Base-by-base conservation (phyloP, 2,797 vertebrate genomes). In the Sphenodon punctatus region DNA sequence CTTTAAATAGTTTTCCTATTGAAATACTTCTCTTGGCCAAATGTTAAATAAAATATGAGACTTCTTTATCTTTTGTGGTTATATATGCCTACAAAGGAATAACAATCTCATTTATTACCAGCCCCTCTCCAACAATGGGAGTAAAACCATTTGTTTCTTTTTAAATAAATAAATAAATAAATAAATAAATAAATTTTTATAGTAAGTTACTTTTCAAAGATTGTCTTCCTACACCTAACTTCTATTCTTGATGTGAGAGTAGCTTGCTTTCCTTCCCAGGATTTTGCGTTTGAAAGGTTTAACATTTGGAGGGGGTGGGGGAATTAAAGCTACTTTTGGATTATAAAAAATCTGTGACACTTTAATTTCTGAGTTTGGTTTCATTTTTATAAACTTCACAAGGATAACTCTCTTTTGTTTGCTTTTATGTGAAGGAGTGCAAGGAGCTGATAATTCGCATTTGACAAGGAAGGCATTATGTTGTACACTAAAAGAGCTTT, bases 1-100 rank as follows among this genome's bases (percentile, higher is more conserved):
- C 91, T 91, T 60, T 70, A 91, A 80, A 73, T 89, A 92, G 84
- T 89, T 89, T 87, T 89, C 86, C 89, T 80, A 84, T 93, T 93
- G 88, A 90, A 93, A 94, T 88, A 76, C 64, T 85, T 88, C 85
- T 91, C 92, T 92, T 94, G 93, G 94, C 94, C 95, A 95, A 95
- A 95, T 94, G 94, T 78, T 92, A 94, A 96, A 94, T 93, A 96
- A 96, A 96, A 95, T 67, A 66, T 79, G 91, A 91, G 85, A 93
- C 94, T 92, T 93, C 80, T 84, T 91, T 48, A 3, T 91, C 92
- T 90, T 94, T 87, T 84, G 92, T 94, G 63, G 88, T 94, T 90
- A 93, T 92, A 72, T 92, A 88, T 51, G 77, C 90, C 93, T 75
- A 92, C 93, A 89, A 89, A 79, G 75, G 78, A 88, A 53, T n/a